Evolutionary conservation across 2,113 vertebrate species (phyloP).

Genomic region (Galemys pyrenaicus): DNA sequence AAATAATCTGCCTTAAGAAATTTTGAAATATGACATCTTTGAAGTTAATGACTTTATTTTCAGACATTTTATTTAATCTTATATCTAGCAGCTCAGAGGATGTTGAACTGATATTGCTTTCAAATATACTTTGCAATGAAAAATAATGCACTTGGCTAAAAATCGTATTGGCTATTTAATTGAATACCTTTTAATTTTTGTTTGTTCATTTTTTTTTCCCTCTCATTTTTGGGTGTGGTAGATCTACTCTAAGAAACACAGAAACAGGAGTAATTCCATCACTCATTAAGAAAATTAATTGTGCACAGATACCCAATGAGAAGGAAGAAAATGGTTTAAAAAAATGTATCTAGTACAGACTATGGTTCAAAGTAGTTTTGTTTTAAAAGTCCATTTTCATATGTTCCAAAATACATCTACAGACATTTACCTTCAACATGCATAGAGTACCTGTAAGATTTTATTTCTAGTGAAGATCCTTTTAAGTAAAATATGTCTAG

Average conservation of each 20-base stretch:
- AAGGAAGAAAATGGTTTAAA: background rate
- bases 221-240: background rate
- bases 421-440: background rate
- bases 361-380: background rate
- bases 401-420: background rate
- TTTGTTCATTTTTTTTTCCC: background rate
- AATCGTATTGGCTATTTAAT: background rate
- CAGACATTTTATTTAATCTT: conserved; percentile 14
- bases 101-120: conserved; percentile 19
- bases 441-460: background rate
- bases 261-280: background rate
- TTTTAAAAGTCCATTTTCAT: background rate
- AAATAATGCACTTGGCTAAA: conserved; percentile 27
- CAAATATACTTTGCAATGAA: conserved; percentile 19
- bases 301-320: background rate
- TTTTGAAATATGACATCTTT: background rate
- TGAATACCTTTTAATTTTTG: background rate
- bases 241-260: background rate
- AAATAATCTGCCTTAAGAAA: background rate
- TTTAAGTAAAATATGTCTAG: background rate
- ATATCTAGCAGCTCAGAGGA: background rate
- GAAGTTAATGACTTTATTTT: background rate
- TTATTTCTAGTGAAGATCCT: conserved; percentile 7
- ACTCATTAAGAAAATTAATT: background rate
- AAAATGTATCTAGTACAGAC: background rate